These are phyloP conservation scores for Diorhabda elongata DNA, from an alignment of 1,140 invertebrate genomes.

Conservation along the genomic window DNA sequence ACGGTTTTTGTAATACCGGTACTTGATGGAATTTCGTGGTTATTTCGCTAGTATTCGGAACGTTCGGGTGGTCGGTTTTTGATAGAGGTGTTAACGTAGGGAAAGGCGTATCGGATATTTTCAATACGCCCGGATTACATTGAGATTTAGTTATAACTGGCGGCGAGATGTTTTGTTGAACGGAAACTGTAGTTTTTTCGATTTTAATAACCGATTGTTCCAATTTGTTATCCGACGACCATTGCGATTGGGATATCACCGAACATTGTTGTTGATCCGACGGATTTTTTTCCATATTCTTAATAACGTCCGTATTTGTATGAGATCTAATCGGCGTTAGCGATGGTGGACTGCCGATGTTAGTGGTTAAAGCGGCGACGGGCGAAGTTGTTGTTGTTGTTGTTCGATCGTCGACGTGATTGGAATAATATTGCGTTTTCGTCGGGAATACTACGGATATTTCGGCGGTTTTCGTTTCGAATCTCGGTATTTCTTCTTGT, in stretches of 20 bases:
- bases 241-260: conserved; percentile 49
- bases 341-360: conserved; percentile 41
- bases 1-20: conserved; percentile 7
- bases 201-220: conserved; percentile 18
- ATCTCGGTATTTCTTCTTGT: conserved; percentile 42
- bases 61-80: conserved; percentile 5
- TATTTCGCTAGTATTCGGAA: background rate
- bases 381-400: conserved; percentile 20
- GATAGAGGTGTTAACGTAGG: conserved; percentile 15
- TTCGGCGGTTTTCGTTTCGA: conserved; percentile 49
- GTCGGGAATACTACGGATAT: conserved; percentile 49
- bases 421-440: conserved; percentile 49
- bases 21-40: background rate
- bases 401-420: conserved; percentile 25
- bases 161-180: background rate
- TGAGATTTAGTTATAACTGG: background rate
- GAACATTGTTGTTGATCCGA: conserved; percentile 30
- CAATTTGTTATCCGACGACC: background rate
- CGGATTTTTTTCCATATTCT: conserved; percentile 20
- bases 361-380: conserved; percentile 25
- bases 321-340: conserved; percentile 41
- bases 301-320: conserved; percentile 26
- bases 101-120: conserved; percentile 20
- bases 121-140: conserved; percentile 7
- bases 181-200: background rate